Base-by-base conservation (phyloP, 92 coral and sea anemone species). In the Epizoanthus scotinus region DNA sequence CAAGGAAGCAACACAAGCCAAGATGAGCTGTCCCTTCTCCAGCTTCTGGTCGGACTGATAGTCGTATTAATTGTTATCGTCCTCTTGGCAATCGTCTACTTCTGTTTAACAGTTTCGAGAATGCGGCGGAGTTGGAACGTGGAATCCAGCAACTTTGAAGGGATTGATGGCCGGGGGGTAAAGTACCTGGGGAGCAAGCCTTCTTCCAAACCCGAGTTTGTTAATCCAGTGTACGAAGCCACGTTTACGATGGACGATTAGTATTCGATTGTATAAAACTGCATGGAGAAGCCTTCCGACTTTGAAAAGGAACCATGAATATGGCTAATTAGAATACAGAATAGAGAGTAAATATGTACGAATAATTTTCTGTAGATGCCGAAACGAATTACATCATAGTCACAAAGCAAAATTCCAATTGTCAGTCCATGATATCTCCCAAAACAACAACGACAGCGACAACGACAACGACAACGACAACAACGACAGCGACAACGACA, bases 171-270 rank as follows among this genome's bases (percentile, higher is more conserved):
- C 2, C 81, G 38, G 25, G 66, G 81, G 19, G 29, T 75, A 5
- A n/a, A 54, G 22, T 58, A 34, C 14, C 6, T 38, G 1, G 44
- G 25, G 68, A 27, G 18, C 10, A 22, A 36, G 18, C 5, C 38
- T 12, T 14, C 21, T 60, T 22, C 68, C 13, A n/a, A 18, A 7
- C 68, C 81, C 13, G 81, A 58, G 58, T 75, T 75, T 58, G 56
- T 36, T n/a, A 75, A 75, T 31, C 81, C 81, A 36, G 81, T 75
- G 6, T 75, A 75, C 3, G 56, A 75, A 7, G 68, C 21, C 4
- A 38, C 81, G 6, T 58, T 58, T 60, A n/a, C 68, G 2, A 7
- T 21, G 6, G 44, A 59, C 36, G 26, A 49, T 26, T 14, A 50
- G 47, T 53, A 52, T 34, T 71, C 28, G 69, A 44, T 8, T 44